Evolutionary conservation across 2,888 invertebrate genomes (phyloP).

Genomic region (Drosophila pseudotalamancana): DNA sequence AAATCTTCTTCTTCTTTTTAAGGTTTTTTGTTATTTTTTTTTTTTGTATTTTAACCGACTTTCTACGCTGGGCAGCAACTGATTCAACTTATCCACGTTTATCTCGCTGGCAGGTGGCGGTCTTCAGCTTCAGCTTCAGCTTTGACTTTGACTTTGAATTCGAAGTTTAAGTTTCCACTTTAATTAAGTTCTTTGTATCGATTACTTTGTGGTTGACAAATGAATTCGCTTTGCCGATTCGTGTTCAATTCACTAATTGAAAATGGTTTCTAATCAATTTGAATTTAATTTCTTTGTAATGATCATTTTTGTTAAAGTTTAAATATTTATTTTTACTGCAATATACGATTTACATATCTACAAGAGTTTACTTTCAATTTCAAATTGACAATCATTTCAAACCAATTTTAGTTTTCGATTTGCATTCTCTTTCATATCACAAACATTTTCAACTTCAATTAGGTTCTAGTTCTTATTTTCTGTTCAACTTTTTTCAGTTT

Average conservation of each 20-base stretch:
- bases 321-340: no score
- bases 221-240: constrained; percentile 3
- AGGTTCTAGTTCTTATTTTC: background rate
- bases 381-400: no score
- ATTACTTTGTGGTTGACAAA: constrained; percentile 7
- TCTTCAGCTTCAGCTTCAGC: background rate
- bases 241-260: background rate
- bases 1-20: constrained; percentile 24
- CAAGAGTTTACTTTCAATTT: no score
- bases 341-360: no score
- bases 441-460: background rate
- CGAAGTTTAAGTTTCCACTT: constrained; percentile 19
- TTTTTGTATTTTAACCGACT: constrained; percentile 13
- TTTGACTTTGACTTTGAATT: no score
- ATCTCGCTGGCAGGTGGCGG: constrained; percentile 26
- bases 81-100: constrained; percentile 16
- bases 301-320: background rate
- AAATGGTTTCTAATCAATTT: constrained; percentile 7
- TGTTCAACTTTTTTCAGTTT: background rate
- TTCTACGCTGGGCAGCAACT: constrained; percentile 22
- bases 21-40: background rate
- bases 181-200: constrained; percentile 5
- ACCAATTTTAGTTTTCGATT: background rate
- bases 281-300: background rate
- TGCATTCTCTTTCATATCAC: no score